Base-by-base conservation (phyloP, 2,113 vertebrate species). In the Misgurnus mizolepis region DNA sequence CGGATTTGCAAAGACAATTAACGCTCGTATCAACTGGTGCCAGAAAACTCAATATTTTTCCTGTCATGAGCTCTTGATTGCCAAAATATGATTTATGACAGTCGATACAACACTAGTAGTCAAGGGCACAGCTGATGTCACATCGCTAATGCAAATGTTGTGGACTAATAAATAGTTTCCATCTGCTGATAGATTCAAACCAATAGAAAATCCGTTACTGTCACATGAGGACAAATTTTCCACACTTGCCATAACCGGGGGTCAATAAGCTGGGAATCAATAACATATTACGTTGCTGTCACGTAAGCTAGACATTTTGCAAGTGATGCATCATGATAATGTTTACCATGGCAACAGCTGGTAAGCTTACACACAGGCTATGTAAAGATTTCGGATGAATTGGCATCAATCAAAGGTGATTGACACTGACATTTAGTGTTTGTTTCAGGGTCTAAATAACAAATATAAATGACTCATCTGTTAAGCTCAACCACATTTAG, bases 351-450 rank as follows among this genome's bases (percentile, higher is more conserved):
- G 73, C 43, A 75, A 75, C 43, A 64, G 58, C 55, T 5, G 7
- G n/a, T 22, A 64, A 75, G 58, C 58, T 7, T 75, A 64, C 11
- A 64, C 43, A 17, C 49, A 61, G 22, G 14, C 49, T 53, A 39
- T 61, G 3, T 45, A 6, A 61, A n/a, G 34, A 15, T 12, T 15
- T 75, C 14, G 60, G 58, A 39, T 75, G 60, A 75, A 14, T 75
- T 8, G 10, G 22, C 58, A 50, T 75, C 5, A 5, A 75, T 1
- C 55, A 74, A 18, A 45, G 40, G 55, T 45, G 71, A 60, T 47
- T 50, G 62, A 40, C 75, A 77, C 34, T 66, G 74, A 10, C 47
- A 65, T 76, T 76, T 55, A 49, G 12, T 18, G 61, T 41, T 77
- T 50, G 27, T 76, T 15, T 65, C 15, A 53, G 14, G 7, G 49